Percentiles rank a stretch among this genome's conserved stretches.
Conservation (phyloP, 2,797 vertebrate species). For the Sebastes steindachneri region DNA sequence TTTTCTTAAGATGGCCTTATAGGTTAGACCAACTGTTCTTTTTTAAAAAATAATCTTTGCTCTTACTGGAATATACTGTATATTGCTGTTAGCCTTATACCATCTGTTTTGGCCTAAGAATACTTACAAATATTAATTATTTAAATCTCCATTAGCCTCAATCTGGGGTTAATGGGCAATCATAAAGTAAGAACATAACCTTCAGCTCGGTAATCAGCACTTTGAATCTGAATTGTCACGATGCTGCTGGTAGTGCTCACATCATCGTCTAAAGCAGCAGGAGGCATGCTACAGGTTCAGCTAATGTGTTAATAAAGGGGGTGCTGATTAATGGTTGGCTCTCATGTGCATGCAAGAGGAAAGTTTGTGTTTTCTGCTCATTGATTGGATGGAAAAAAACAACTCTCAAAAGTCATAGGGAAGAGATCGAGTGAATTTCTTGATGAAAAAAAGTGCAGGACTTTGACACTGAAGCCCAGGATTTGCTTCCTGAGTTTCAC, state of each 20-base stretch:
- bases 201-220: neutral
- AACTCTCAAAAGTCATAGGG: neutral
- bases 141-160: neutral
- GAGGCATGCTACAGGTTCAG: neutral
- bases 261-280: neutral
- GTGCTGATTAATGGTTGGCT: neutral
- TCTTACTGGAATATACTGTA: neutral
- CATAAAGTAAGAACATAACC: neutral
- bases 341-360: neutral
- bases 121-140: neutral
- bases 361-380: neutral
- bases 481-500: neutral
- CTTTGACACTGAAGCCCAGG: neutral
- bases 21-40: neutral
- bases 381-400: neutral
- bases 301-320: neutral
- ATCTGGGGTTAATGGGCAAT: neutral
- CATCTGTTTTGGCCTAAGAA: neutral
- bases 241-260: neutral
- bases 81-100: neutral
- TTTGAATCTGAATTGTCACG: neutral
- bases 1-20: neutral
- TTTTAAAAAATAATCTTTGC: neutral
- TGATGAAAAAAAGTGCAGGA: neutral
- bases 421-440: neutral